Evolutionary conservation across 2,888 invertebrate genomes (phyloP), one percentile per base, ranked within the genome.

Genomic region (Parapristionchus giblindavisi): DNA sequence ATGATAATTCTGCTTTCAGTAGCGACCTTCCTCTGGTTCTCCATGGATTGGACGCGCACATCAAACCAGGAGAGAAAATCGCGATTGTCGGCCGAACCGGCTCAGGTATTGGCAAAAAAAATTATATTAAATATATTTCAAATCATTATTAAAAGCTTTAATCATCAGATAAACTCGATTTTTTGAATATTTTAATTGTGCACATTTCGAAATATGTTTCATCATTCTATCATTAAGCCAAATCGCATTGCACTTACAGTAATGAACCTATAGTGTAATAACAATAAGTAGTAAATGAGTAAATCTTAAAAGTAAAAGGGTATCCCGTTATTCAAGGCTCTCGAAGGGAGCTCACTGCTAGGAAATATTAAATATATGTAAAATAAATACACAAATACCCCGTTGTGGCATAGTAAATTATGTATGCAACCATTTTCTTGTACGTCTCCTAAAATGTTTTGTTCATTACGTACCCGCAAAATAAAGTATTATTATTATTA

Each of bases 21-120:
- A 2, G 24, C 56, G 56, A 40, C 11, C 70, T 71, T 5, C 70
- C 70, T 14, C 56, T 56, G 11, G 70, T 71, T 21, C 70, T 71
- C 8, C 70, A 56, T 1, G 70, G 40, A 5, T 11, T 71, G 29
- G 56, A 71, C n/a, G 56, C 56, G 0, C 21, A n/a, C 1, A 71
- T 71, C 5, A 8, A n/a, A 17, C 38, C 92, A 94, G 68, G 94
- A 94, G 89, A 96, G 95, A 91, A 76, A 58, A 77, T 91, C 38
- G 88, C 88, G 29, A 84, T 89, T 38, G 88, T 89, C 11, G 89
- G 89, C 21, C 78, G 89, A 66, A 89, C 89, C 1, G 89, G 89
- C n/a, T 87, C 88, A 8, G 87, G 87, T 66, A 80, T 8, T 52
- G 52, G 24, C 11, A 4, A 11, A n/a, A 58, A 24, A 58, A 34